Evolutionary conservation across 2,797 vertebrate genomes (phyloP), one percentile per base, ranked within the genome.

Genomic region (Heteromormyrus szaboi): DNA sequence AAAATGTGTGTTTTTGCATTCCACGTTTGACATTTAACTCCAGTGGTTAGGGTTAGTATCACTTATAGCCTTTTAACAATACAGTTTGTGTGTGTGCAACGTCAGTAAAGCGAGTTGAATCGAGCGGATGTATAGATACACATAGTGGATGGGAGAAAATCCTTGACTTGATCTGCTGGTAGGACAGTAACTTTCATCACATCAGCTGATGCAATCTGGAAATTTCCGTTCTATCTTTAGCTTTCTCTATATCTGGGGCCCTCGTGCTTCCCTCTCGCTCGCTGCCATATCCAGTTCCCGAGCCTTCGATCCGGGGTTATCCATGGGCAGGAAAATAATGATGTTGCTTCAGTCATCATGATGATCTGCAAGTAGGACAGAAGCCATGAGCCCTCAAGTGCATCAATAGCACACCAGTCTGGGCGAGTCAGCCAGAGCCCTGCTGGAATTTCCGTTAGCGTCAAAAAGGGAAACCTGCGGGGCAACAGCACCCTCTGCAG

Each of bases 191-290:
- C 19, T 89, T 62, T 85, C 9, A 72, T 87, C n/a, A 17, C 50
- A 3, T 86, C 59, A 56, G 84, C 59, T 85, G 44, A 85, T 33
- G 85, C 51, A 50, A 89, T 72, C 65, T n/a, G 29, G 81, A 86
- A 85, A 86, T 48, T 89, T 86, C 46, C 88, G 48, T 51, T 89
- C 51, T 8, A 54, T 65, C 7, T 89, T 89, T 68, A 88, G 81
- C 19, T 44, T 86, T 89, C 11, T 50, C 88, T 53, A 6, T 19
- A 37, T 86, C 46, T 87, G 56, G 9, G 86, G 41, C 56, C 86
- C 50, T 59, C 88, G n/a, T 33, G 11, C 41, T 50, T 48, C 48
- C 37, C 25, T 85, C 81, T 62, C 88, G 46, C 79, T 85, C 9
- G 22, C 29, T 65, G 19, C 53, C 53, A 19, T 41, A n/a, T 50